Percentiles rank a stretch among this genome's conserved stretches.
Conservation (phyloP, 2,888 invertebrate species). For the Norana najaformis region DNA sequence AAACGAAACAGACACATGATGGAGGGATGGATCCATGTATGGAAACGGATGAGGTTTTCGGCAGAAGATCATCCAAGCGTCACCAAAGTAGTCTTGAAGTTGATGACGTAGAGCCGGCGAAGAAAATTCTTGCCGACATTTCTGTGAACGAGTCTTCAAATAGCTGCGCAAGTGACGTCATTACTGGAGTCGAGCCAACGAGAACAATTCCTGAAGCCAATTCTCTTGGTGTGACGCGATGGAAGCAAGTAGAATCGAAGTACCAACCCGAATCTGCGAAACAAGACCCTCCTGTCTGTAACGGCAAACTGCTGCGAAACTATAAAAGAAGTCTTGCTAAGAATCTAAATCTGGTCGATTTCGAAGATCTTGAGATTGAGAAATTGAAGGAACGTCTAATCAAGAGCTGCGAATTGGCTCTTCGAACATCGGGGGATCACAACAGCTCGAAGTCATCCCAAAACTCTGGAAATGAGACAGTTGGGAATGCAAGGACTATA, state of each 20-base stretch:
- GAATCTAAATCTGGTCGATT: neutral
- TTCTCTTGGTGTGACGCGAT: neutral
- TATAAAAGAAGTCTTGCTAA: neutral
- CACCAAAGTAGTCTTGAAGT: neutral
- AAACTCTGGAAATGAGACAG: neutral
- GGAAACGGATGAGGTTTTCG: constrained; percentile 13
- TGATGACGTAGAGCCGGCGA: neutral
- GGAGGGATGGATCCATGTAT: neutral
- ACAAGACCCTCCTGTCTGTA: neutral
- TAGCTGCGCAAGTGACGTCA: neutral
- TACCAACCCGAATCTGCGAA: neutral
- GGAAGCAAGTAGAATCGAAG: neutral
- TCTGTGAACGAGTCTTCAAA: neutral
- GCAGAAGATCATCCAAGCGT: neutral
- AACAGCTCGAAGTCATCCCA: neutral
- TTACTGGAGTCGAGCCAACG: neutral
- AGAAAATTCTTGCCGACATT: neutral
- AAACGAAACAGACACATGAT: neutral
- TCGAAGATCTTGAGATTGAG: neutral
- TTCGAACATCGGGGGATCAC: neutral
- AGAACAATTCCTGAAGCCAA: neutral
- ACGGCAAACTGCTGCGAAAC: neutral
- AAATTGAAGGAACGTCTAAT: neutral
- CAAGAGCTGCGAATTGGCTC: neutral
- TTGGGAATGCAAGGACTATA: neutral